Percentiles rank a stretch among this genome's conserved stretches.
Conservation (phyloP, 2,888 invertebrate species). For the Conops quadrifasciatus region DNA sequence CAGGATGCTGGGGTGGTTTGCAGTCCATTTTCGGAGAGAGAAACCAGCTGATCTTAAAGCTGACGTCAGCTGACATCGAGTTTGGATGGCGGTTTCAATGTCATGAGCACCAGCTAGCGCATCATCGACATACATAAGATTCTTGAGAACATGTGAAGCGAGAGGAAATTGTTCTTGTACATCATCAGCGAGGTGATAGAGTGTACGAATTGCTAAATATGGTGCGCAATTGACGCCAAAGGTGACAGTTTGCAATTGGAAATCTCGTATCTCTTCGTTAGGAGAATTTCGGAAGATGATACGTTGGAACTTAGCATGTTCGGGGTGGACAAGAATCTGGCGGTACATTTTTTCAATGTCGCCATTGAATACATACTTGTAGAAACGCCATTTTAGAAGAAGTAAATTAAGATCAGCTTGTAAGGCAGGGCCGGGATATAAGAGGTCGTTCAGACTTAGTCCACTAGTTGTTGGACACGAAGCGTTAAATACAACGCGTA, state of each 20-base stretch:
- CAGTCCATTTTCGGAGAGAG: slow-evolving; percentile 20
- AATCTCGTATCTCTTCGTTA: too few species aligned
- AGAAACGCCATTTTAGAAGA: neutral
- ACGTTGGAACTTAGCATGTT: neutral
- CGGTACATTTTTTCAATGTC: neutral
- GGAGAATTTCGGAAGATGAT: neutral
- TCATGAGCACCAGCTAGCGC: slow-evolving; percentile 25
- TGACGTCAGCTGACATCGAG: slow-evolving; percentile 5
- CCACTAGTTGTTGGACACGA: too few species aligned
- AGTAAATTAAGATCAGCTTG: neutral
- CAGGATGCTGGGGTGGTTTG: too few species aligned
- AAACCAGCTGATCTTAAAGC: slow-evolving; percentile 18
- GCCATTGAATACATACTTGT: too few species aligned
- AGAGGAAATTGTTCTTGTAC: neutral
- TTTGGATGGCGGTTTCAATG: neutral
- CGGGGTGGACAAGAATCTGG: neutral
- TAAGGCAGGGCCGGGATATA: neutral
- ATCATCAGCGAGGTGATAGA: too few species aligned
- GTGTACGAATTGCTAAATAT: too few species aligned
- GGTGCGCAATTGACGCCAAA: too few species aligned
- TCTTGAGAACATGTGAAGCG: too few species aligned
- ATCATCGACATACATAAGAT: slow-evolving; percentile 28
- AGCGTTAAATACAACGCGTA: too few species aligned
- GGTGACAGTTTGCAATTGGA: too few species aligned
- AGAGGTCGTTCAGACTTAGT: neutral